A percentile compares a stretch with the other conserved stretches of the same genome.
Evolutionary conservation across 2,797 vertebrate species (phyloP).

Genomic region (Vireo griseus): DNA sequence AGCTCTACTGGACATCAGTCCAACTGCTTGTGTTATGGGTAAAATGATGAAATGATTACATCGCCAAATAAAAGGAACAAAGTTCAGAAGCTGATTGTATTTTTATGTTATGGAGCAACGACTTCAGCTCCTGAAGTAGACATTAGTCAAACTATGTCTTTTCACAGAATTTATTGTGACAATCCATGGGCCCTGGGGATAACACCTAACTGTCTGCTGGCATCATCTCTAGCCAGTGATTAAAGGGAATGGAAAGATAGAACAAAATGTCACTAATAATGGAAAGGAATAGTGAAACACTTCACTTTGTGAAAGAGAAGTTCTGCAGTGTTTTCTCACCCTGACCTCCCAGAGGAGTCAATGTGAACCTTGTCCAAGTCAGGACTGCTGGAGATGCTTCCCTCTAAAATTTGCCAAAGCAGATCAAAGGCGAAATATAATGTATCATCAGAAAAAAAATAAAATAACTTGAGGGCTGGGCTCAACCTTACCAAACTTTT

Average conservation of each 20-base stretch:
- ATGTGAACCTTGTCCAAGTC: not conserved
- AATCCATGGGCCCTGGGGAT: not conserved
- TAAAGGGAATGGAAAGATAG: constrained; percentile 26
- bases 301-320: not conserved
- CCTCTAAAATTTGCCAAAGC: not conserved
- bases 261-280: constrained; percentile 8
- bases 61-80: not conserved
- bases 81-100: not conserved
- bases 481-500: not conserved
- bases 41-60: not conserved
- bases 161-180: constrained; percentile 32
- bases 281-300: not conserved
- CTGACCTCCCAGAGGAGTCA: not conserved
- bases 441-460: not conserved
- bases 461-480: not conserved
- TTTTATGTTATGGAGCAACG: not conserved
- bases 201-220: constrained; percentile 26
- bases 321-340: not conserved
- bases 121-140: not conserved
- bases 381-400: not conserved
- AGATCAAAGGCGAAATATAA: not conserved
- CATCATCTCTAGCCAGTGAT: not conserved
- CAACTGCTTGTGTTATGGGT: not conserved
- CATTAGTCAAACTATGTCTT: not conserved
- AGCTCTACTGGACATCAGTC: not conserved